Conservation (phyloP, 2,113 vertebrate species). For the Symphodus melops region DNA sequence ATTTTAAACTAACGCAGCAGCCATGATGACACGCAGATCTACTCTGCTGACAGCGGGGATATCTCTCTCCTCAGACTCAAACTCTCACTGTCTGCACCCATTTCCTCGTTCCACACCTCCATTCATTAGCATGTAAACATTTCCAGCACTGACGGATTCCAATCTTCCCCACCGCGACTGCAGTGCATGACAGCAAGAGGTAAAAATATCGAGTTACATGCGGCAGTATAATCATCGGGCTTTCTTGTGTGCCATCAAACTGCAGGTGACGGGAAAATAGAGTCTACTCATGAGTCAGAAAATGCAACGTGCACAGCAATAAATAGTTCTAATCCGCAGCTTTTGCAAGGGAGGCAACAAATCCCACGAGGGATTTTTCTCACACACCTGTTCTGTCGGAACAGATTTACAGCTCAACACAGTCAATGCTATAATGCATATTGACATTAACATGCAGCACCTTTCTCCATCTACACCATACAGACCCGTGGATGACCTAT, state of each 20-base stretch:
- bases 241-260: slow-evolving; percentile 59
- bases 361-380: slow-evolving; percentile 52
- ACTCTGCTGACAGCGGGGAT: slow-evolving; percentile 72
- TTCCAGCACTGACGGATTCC: slow-evolving; percentile 54
- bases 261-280: slow-evolving; percentile 64
- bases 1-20: slow-evolving; percentile 73
- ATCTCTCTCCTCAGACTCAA: slow-evolving; percentile 62
- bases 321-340: slow-evolving; percentile 68
- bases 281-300: slow-evolving; percentile 58
- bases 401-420: slow-evolving; percentile 58
- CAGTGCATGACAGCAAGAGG: slow-evolving; percentile 39
- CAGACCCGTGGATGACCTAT: slow-evolving; percentile 54
- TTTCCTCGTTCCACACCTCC: slow-evolving; percentile 46
- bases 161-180: slow-evolving; percentile 23
- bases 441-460: slow-evolving; percentile 55
- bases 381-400: slow-evolving; percentile 41
- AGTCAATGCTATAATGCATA: slow-evolving; percentile 33
- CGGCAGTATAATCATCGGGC: slow-evolving; percentile 49
- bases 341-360: slow-evolving; percentile 62
- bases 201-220: slow-evolving; percentile 60
- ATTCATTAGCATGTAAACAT: slow-evolving; percentile 63
- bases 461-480: slow-evolving; percentile 33
- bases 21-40: slow-evolving; percentile 75
- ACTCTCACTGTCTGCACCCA: slow-evolving; percentile 21
- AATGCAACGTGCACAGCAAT: slow-evolving; percentile 60